Percentiles rank a stretch among this genome's conserved stretches.
phyloP scores from a whole-genome alignment of 2,113 vertebrate genomes.

The Scalopus aquaticus region DNA sequence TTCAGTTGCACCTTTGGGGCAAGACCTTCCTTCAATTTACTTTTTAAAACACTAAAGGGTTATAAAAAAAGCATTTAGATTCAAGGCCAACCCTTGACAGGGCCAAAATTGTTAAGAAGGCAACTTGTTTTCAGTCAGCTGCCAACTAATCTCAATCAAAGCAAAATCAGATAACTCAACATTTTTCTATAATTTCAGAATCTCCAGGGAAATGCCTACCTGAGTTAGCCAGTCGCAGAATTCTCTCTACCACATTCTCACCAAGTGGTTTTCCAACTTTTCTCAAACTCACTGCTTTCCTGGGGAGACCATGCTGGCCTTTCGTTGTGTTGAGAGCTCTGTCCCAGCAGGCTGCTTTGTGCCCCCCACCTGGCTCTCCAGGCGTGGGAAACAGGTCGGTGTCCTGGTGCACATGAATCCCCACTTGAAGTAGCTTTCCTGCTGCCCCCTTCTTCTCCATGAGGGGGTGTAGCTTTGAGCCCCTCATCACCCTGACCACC shows the following conservation, averaged over 20 bases:
- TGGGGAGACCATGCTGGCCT: neutral
- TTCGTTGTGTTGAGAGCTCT: neutral
- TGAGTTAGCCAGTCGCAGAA: neutral
- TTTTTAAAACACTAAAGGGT: neutral
- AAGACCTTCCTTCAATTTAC: neutral
- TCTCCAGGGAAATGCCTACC: too few relatives aligned
- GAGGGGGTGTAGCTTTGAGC: neutral
- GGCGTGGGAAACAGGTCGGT: accelerated
- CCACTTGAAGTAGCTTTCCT: neutral
- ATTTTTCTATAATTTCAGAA: neutral
- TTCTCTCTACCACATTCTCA: neutral
- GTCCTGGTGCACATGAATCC: neutral
- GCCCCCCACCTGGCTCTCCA: too few relatives aligned
- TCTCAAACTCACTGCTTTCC: neutral
- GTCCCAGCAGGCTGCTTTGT: too few relatives aligned
- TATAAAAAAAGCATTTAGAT: neutral
- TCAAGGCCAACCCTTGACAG: neutral
- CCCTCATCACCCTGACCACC: neutral
- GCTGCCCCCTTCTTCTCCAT: neutral
- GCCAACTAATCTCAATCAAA: neutral
- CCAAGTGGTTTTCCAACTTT: neutral
- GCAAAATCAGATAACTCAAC: neutral
- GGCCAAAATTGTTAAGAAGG: neutral
- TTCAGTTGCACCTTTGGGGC: neutral
- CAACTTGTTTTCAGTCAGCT: neutral